Evolutionary conservation across 2,888 invertebrate species (phyloP).

Genomic region (Mactromeris polynyma): DNA sequence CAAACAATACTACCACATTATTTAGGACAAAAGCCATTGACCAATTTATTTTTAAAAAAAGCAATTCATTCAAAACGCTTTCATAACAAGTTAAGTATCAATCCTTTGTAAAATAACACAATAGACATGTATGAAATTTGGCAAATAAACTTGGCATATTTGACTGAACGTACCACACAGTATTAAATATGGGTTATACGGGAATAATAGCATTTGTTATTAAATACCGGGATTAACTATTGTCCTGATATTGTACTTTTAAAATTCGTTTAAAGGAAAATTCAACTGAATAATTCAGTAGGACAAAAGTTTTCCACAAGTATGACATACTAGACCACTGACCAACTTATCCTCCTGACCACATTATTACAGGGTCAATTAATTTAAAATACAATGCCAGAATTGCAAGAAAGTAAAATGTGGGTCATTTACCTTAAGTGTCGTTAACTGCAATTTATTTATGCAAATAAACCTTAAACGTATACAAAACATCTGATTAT

Average conservation of each 20-base stretch:
- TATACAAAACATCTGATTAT: too few species aligned
- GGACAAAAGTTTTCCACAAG: not conserved
- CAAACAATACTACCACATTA: not conserved
- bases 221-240: not conserved
- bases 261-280: too few species aligned
- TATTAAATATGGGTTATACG: not conserved
- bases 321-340: not conserved
- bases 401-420: not conserved
- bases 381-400: too few species aligned
- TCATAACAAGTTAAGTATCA: not conserved
- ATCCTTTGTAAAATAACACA: not conserved
- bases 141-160: not conserved
- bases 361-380: too few species aligned
- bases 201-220: not conserved
- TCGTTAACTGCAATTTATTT: too few species aligned
- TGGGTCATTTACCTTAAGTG: not conserved
- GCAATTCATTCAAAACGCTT: not conserved
- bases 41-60: not conserved
- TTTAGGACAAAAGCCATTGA: not conserved
- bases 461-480: not conserved
- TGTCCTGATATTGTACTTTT: not conserved
- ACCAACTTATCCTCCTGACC: not conserved
- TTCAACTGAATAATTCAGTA: too few species aligned
- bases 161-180: not conserved
- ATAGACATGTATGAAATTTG: not conserved